A percentile compares a stretch with the other conserved stretches of the same genome.
phyloP scores from a whole-genome alignment of 2,888 invertebrate species.

The Brachylomia viminalis region DNA sequence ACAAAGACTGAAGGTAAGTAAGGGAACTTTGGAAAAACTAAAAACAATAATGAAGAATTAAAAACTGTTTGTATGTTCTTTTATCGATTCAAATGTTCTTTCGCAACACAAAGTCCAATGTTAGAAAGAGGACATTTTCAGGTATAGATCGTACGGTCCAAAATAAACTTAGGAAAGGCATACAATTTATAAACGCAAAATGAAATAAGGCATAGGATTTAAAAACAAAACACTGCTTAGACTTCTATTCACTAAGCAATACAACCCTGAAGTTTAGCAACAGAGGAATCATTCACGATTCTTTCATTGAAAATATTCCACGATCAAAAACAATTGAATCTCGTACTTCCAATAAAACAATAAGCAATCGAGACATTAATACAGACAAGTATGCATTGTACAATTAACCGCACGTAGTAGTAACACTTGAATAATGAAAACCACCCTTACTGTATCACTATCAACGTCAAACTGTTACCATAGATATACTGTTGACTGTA shows the following conservation, averaged over 20 bases:
- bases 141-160: not conserved
- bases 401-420: not conserved
- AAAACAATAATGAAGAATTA: not conserved
- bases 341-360: constrained; percentile 57
- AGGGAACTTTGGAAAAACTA: not conserved
- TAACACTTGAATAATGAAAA: not conserved
- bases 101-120: not conserved
- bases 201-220: no score
- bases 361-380: constrained; percentile 41
- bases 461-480: not conserved
- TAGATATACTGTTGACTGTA: not conserved
- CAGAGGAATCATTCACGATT: constrained; percentile 44
- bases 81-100: not conserved
- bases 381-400: constrained; percentile 24
- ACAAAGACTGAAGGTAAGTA: not conserved
- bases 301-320: constrained; percentile 55
- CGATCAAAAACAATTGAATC: constrained; percentile 56
- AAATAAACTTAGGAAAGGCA: not conserved
- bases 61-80: not conserved
- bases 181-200: not conserved
- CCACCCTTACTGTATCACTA: not conserved
- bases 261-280: constrained; percentile 19
- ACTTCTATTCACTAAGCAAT: not conserved
- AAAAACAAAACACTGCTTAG: not conserved
- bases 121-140: not conserved